Evolutionary conservation across 2,888 invertebrate genomes (phyloP), one percentile per base, ranked within the genome.

Genomic region (Erynnis tages): DNA sequence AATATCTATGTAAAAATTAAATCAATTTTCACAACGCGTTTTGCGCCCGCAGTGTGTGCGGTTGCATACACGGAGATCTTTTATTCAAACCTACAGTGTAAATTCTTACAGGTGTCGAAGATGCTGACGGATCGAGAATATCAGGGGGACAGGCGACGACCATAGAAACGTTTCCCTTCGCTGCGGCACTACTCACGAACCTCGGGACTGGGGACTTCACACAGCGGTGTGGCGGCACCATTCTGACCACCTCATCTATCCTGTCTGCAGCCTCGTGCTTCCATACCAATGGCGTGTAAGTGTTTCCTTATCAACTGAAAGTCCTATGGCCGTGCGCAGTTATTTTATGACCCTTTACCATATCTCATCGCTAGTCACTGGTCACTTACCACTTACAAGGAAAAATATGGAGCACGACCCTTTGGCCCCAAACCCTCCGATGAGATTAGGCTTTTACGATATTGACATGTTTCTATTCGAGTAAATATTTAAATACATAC

Each of bases 261-360:
- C 59, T 87, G 27, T 75, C 85, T 0, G 79, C 82, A 1, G 85
- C 85, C 0, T 82, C 83, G 0, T 87, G 86, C 59, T 83, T 82
- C 53, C 67, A 69, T 27, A 73, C 66, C 4, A 59, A 61, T 34
- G 62, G 57, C 38, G 55, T 52, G 84, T 82, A 59, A 70, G 81
- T 74, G 44, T 30, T 3, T 10, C 10, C 8, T 25, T 6, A 14
- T 14, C 32, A 1, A 5, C 14, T 14, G n/a, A n/a, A n/a, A n/a
- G n/a, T n/a, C n/a, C n/a, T n/a, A n/a, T n/a, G n/a, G n/a, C n/a
- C n/a, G n/a, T n/a, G n/a, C n/a, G n/a, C n/a, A n/a, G n/a, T n/a
- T n/a, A n/a, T n/a, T n/a, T n/a, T n/a, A n/a, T n/a, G n/a, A n/a
- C n/a, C n/a, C n/a, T n/a, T n/a, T n/a, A n/a, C n/a, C n/a, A n/a